Conservation (phyloP, 1,140 invertebrate species). For the Drosophila bocqueti region DNA sequence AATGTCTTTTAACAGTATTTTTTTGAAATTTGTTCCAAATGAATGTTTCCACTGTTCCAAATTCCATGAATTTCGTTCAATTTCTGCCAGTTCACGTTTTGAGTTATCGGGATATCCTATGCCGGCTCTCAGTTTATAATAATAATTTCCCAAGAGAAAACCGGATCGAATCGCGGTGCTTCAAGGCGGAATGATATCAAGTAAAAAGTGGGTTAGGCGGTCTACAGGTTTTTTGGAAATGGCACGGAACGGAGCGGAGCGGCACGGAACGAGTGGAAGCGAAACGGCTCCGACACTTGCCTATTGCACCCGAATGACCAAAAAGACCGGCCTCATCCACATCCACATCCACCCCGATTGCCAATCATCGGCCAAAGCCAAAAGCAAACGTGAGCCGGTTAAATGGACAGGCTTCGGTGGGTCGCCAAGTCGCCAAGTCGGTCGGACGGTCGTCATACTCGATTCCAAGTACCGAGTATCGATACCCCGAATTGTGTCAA, state of each 20-base stretch:
- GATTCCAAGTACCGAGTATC: constrained; percentile 4
- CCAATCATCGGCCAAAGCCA: constrained; percentile 51
- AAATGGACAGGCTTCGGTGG: constrained; percentile 41
- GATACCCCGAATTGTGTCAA: constrained; percentile 35
- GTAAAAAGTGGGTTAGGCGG: constrained; percentile 74
- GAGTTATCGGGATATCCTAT: constrained; percentile 62
- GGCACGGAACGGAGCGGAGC: constrained; percentile 46
- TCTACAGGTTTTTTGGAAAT: constrained; percentile 46
- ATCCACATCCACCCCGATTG: constrained; percentile 38
- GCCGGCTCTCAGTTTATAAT: constrained; percentile 24
- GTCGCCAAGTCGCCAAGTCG: not conserved
- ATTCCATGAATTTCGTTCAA: not conserved
- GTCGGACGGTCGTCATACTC: constrained; percentile 1
- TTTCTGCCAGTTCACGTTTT: constrained; percentile 12
- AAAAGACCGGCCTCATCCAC: constrained; percentile 1
- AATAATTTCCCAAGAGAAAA: constrained; percentile 52
- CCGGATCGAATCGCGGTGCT: constrained; percentile 50
- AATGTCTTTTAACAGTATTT: not conserved
- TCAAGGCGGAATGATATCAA: constrained; percentile 4
- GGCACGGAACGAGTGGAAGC: constrained; percentile 28
- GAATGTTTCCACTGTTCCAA: not conserved
- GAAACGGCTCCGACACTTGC: constrained; percentile 53
- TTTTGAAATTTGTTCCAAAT: not conserved
- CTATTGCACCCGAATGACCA: constrained; percentile 55
- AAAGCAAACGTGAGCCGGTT: constrained; percentile 38